Percentiles rank a stretch among this genome's conserved stretches.
phyloP scores from a whole-genome alignment of 2,888 invertebrate genomes.

The Loripinus fragilis region DNA sequence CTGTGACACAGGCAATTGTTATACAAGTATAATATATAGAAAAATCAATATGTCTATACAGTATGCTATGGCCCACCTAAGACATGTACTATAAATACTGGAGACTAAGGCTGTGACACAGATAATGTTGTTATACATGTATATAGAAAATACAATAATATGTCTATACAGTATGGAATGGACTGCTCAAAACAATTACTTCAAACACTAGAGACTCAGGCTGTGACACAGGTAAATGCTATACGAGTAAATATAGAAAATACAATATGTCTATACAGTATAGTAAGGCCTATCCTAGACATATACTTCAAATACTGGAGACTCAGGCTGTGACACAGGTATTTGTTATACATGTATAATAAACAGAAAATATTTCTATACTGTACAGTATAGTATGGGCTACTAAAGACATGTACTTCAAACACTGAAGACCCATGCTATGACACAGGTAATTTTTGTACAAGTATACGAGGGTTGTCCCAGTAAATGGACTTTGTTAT shows the following conservation, averaged over 20 bases:
- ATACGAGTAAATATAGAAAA: too few species aligned
- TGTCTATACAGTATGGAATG: conserved; percentile 81
- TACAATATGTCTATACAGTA: conserved; percentile 78
- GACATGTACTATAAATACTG: conserved; percentile 73
- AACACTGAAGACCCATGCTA: conserved; percentile 69
- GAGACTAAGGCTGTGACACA: conserved; percentile 75
- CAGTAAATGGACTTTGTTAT: too few species aligned
- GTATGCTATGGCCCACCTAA: conserved; percentile 77
- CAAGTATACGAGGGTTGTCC: too few species aligned
- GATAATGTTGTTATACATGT: too few species aligned
- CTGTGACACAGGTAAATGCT: conserved; percentile 79
- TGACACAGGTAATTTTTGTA: too few species aligned
- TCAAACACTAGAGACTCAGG: conserved; percentile 68
- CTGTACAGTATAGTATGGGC: conserved; percentile 81
- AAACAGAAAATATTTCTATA: conserved; percentile 71
- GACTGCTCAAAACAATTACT: conserved; percentile 71
- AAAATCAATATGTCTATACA: conserved; percentile 72
- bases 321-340: conserved; percentile 77
- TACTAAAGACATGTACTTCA: conserved; percentile 72
- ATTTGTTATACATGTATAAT: too few species aligned
- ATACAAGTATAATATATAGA: too few species aligned
- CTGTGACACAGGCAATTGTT: conserved; percentile 74
- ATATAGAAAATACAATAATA: too few species aligned
- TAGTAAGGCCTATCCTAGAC: conserved; percentile 76
- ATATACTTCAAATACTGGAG: conserved; percentile 71